These are phyloP conservation scores for Pseudanteris insignis DNA, from an alignment of 2,888 invertebrate species.

Conservation along the genomic window DNA sequence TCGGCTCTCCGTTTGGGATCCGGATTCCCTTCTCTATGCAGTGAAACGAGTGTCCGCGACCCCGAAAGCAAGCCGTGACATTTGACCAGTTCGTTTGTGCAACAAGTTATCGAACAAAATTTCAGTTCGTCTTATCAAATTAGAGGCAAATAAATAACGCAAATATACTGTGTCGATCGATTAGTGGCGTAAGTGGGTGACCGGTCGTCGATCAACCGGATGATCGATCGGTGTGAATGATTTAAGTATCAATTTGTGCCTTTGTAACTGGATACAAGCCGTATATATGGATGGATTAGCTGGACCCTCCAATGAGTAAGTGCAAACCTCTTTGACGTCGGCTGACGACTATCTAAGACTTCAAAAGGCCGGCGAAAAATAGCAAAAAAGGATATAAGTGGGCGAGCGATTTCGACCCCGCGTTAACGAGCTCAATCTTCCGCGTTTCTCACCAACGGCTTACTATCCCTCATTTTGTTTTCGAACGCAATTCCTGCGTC, in stretches of 20 bases:
- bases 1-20: slow-evolving; percentile 23
- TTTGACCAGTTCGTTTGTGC: no score
- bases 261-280: slow-evolving; percentile 45
- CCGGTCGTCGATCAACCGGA: neutral
- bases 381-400: neutral
- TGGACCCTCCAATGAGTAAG: slow-evolving; percentile 44
- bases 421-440: slow-evolving; percentile 1
- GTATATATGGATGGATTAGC: slow-evolving; percentile 52
- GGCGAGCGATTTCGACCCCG: slow-evolving; percentile 9
- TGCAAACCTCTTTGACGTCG: no score
- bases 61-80: no score
- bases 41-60: no score
- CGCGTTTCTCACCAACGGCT: slow-evolving; percentile 17
- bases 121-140: no score
- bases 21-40: slow-evolving; percentile 4
- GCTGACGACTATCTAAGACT: no score
- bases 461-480: slow-evolving; percentile 21
- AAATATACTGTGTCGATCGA: slow-evolving; percentile 7
- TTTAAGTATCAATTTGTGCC: slow-evolving; percentile 21
- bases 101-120: no score
- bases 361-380: no score
- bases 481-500: slow-evolving; percentile 22
- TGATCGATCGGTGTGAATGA: neutral
- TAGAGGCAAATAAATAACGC: no score
- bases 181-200: slow-evolving; percentile 15